Base-by-base conservation (phyloP, 92 coral and sea anemone species). In the Phenganax stokvisi region DNA sequence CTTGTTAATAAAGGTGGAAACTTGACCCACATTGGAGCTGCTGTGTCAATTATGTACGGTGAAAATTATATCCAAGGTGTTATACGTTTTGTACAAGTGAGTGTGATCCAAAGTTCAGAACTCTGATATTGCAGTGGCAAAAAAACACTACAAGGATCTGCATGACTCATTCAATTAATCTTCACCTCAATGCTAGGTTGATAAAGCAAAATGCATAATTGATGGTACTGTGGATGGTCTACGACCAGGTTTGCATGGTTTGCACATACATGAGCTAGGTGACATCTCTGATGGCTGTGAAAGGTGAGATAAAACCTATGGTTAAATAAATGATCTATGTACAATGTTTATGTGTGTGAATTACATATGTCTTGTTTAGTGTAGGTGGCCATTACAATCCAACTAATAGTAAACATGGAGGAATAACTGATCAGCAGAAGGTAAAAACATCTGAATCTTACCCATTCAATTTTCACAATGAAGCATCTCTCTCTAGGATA, bases 191-290 rank as follows among this genome's bases (percentile, higher is more conserved):
- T 65, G 69, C 17, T 71, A 94, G 98, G 92, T 90, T 30, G 86
- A 91, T 6, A 80, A 85, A 52, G 89, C 88, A 51, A 80, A 71
- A 60, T 94, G 98, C 84, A 80, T 94, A 47, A 94, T 94, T 73
- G 98, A 94, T 91, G 97, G 97, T 7, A 90, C 97, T 0, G 80
- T 94, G 62, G 97, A 94, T 90, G 98, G 97, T 12, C 89, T 94
- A 7, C 65, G 78, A 27, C 90, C 92, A 30, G 98, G 98, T 0
- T 80, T 72, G 13, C 98, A 94, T 88, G 98, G 98, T 5, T 86
- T 94, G 53, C 91, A 91, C 78, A 88, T 94, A 71, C 98, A 94
- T 84, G 97, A 94, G 84, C 82, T 89, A 47, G 98, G 98, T 20
- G 98, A 94, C 31, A 72, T 94, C 52, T 89, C 98, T 56, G 70